Percentiles rank a stretch among this genome's conserved stretches.
Evolutionary conservation across 2,113 vertebrate species (phyloP).

Genomic region (Tupaia chinensis): DNA sequence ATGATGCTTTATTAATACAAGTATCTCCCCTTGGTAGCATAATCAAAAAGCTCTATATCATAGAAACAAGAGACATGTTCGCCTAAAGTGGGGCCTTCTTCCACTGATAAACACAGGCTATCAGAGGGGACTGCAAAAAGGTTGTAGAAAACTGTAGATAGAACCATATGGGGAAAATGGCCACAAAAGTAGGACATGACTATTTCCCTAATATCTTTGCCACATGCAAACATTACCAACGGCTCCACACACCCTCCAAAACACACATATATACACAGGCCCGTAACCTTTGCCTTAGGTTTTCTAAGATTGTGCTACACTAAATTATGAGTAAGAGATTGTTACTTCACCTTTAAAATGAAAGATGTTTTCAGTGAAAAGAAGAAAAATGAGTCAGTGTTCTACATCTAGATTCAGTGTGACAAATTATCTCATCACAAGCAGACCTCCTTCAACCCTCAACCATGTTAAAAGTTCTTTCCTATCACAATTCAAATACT

Average conservation of each 20-base stretch:
- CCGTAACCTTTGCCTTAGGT: background rate
- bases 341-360: constrained; percentile 46
- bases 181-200: background rate
- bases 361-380: constrained; percentile 41
- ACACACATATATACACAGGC: background rate
- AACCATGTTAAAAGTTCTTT: background rate
- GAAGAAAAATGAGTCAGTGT: background rate
- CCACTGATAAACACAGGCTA: background rate
- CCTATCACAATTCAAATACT: background rate
- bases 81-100: background rate
- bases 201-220: background rate
- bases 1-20: background rate
- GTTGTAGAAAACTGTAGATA: too few relatives aligned
- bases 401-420: background rate
- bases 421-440: background rate
- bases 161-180: background rate
- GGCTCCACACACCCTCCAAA: constrained; percentile 33
- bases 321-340: background rate
- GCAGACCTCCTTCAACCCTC: background rate
- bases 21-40: background rate
- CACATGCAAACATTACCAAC: background rate
- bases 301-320: background rate
- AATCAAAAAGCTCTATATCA: constrained; percentile 17
- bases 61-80: background rate
- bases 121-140: too few relatives aligned